Conservation (phyloP, 2,888 invertebrate genomes). For the Caenorhabditis drosophilae region DNA sequence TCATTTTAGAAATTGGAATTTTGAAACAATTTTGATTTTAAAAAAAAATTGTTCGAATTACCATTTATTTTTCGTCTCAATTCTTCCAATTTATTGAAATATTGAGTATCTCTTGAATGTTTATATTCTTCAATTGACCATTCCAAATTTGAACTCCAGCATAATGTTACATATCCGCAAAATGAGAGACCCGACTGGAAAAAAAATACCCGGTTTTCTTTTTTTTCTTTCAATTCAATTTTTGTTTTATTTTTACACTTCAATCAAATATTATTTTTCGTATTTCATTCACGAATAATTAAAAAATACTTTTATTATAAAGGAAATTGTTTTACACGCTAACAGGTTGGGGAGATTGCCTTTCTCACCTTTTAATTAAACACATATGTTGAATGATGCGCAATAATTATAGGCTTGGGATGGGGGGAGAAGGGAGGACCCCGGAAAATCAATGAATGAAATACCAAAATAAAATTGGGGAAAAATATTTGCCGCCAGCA, state of each 20-base stretch:
- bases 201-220: slow-evolving; percentile 5
- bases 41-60: no score
- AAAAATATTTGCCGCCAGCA: slow-evolving; percentile 61
- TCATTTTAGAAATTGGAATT: no score
- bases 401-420: no score
- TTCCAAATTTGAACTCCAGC: slow-evolving; percentile 59
- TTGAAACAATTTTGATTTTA: no score
- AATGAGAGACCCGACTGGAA: slow-evolving; percentile 54
- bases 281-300: background rate
- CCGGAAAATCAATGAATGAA: background rate
- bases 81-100: slow-evolving; percentile 53
- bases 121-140: slow-evolving; percentile 60
- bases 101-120: slow-evolving; percentile 50
- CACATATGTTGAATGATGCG: no score
- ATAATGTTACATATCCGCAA: slow-evolving; percentile 50
- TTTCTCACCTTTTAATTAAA: no score
- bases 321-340: background rate
- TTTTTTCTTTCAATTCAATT: background rate
- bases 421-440: no score
- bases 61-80: slow-evolving; percentile 53
- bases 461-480: background rate
- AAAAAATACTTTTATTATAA: slow-evolving; percentile 1
- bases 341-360: background rate
- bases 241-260: slow-evolving; percentile 14
- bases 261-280: slow-evolving; percentile 1